Evolutionary conservation across 2,113 vertebrate genomes (phyloP), one percentile per base, ranked within the genome.

Genomic region (Strigops habroptila): DNA sequence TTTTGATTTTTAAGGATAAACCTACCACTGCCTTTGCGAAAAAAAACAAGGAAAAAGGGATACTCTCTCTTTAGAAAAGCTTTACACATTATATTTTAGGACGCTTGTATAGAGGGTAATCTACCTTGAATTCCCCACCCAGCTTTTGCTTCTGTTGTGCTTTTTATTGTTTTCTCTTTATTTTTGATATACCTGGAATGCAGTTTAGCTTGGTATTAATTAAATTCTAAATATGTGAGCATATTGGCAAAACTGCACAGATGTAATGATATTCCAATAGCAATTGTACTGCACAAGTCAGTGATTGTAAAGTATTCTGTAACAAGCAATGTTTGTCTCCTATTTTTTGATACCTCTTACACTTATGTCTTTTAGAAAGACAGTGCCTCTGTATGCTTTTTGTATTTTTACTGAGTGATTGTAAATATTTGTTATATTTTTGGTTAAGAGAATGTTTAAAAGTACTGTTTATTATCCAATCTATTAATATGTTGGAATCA

Each of bases 331-430:
- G 98, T 98, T 98, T 96, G 98, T 99, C 98, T 98, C 98, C 98
- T 98, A 97, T 98, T 98, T 98, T 98, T 98, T 98, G 97, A 98
- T 99, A 98, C 98, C 98, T 98, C 98, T 98, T 97, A 98, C 96
- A 98, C 98, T 99, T 99, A 99, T 98, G 99, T 99, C 99, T 99
- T 99, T 99, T 98, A 99, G 98, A 99, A 99, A 99, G 99, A 99
- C 99, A 98, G 90, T 98, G 98, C 98, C 98, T 98, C 98, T 98
- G 98, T 99, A 99, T 97, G 99, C 98, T 98, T 99, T 99, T 99
- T 99, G 98, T 99, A 98, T 98, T 99, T 99, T 98, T 99, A 99
- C 97, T 96, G 97, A 98, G 95, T 99, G 98, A 98, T 97, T 99
- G 99, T 99, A 99, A 98, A 99, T 99, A 99, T 97, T 99, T 99